Conservation (phyloP, 2,797 vertebrate species). For the Eospalax fontanierii region DNA sequence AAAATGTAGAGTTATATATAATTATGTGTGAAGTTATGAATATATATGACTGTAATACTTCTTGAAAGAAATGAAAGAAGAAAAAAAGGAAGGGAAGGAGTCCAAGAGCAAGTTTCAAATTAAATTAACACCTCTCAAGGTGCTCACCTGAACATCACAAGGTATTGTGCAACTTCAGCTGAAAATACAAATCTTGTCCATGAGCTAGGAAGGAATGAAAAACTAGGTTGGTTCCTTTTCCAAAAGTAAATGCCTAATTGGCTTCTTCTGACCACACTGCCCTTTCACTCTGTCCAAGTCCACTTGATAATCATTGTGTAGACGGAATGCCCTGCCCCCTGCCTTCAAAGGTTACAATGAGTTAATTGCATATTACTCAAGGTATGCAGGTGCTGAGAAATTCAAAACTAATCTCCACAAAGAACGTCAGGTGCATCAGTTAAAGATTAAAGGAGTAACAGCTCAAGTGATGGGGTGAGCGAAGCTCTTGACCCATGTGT, state of each 20-base stretch:
- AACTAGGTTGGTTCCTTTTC: background rate
- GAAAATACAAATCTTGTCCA: background rate
- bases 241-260: background rate
- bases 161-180: background rate
- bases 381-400: background rate
- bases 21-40: background rate
- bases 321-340: background rate
- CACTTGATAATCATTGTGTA: background rate
- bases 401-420: background rate
- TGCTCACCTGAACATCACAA: background rate
- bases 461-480: background rate
- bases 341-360: background rate
- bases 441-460: background rate
- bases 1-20: slow-evolving; percentile 26
- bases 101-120: background rate
- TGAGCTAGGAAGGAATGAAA: background rate
- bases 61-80: slow-evolving; percentile 6
- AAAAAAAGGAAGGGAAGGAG: background rate
- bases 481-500: background rate
- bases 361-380: background rate
- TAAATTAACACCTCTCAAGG: background rate
- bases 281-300: background rate
- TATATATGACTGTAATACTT: background rate
- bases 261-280: background rate
- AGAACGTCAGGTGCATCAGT: background rate